phyloP scores from a whole-genome alignment of 2,888 invertebrate genomes.

The Cistogaster globosa region DNA sequence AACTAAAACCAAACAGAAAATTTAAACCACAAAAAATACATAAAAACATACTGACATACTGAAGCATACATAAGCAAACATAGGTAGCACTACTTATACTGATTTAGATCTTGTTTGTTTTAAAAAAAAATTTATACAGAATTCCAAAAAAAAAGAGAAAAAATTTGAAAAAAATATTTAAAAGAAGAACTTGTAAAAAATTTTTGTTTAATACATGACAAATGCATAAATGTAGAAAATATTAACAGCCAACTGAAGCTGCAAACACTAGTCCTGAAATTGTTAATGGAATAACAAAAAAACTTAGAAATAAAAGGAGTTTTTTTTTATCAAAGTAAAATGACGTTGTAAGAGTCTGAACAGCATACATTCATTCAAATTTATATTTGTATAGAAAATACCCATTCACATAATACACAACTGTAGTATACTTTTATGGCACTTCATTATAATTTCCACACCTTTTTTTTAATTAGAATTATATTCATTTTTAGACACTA shows the following conservation, averaged over 20 bases:
- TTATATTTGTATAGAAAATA: not conserved
- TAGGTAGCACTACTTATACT: not conserved
- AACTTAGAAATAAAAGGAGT: not conserved
- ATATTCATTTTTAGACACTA: conserved; percentile 39
- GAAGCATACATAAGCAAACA: not conserved
- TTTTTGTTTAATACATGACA: conserved; percentile 53
- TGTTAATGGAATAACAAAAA: not conserved
- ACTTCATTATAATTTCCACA: conserved; percentile 57
- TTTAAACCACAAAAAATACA: conserved; percentile 16
- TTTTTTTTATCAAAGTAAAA: not conserved
- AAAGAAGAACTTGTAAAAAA: conserved; percentile 15
- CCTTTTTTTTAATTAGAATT: conserved; percentile 67
- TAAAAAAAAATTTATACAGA: conserved; percentile 19
- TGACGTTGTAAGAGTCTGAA: conserved; percentile 38
- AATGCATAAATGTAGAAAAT: conserved; percentile 33
- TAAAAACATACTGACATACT: conserved; percentile 9
- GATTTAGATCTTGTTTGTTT: conserved; percentile 17
- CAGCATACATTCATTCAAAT: not conserved
- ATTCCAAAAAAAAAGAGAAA: not conserved
- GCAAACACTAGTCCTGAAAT: conserved; percentile 1
- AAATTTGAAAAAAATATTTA: conserved; percentile 4
- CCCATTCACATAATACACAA: not conserved
- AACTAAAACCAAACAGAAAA: no score
- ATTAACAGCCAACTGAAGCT: conserved; percentile 2
- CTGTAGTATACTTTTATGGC: not conserved